phyloP scores from a whole-genome alignment of 2,797 vertebrate species.

The Pipistrellus pygmaeus region DNA sequence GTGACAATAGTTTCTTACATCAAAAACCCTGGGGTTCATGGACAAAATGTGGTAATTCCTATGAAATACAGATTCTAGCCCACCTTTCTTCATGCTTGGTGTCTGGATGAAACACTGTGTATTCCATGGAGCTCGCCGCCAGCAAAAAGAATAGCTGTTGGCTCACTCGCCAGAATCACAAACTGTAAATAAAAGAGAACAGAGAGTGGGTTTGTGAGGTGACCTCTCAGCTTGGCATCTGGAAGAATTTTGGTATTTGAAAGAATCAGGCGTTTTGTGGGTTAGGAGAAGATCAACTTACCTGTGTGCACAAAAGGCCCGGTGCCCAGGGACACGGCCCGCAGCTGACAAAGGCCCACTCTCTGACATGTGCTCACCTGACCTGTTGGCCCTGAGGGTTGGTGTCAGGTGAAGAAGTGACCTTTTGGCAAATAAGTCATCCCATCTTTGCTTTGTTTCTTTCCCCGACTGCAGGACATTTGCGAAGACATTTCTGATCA shows the following conservation, averaged over 20 bases:
- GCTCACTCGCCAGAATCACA: background rate
- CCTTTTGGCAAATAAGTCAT: background rate
- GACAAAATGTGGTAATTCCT: background rate
- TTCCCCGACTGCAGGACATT: slow-evolving; percentile 91
- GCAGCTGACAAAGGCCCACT: background rate
- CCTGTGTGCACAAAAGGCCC: background rate
- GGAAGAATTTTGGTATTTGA: background rate
- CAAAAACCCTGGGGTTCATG: background rate
- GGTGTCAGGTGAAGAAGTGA: background rate
- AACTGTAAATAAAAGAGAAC: background rate
- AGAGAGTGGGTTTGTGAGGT: background rate
- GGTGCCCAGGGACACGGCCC: background rate
- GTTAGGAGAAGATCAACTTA: slow-evolving; percentile 23
- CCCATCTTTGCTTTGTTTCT: background rate
- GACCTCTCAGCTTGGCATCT: background rate
- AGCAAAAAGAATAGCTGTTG: background rate
- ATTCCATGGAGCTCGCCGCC: background rate
- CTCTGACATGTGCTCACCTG: too few relatives aligned
- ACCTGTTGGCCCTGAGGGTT: background rate
- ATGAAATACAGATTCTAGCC: background rate
- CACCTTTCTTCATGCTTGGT: background rate
- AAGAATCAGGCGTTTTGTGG: slow-evolving; percentile 43
- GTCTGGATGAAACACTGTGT: background rate
- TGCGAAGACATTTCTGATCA: slow-evolving; percentile 99
- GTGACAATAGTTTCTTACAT: background rate